Base-by-base conservation (phyloP, 2,888 invertebrate species). In the Brachypterus glaber region DNA sequence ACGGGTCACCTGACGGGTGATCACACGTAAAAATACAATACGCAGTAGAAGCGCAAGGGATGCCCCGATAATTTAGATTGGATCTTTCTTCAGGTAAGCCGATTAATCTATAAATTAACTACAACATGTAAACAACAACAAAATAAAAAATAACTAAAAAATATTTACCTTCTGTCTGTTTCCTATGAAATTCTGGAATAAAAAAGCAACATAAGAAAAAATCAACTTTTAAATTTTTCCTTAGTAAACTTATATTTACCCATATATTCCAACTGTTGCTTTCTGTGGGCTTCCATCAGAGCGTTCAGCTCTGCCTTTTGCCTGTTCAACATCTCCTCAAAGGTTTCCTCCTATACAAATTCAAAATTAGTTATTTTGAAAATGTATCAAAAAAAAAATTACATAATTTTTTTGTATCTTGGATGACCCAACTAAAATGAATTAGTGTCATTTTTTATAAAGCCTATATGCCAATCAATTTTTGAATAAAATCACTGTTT, bases 251-350 rank as follows among this genome's bases (percentile, higher is more conserved):
- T 47, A 47, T 51, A 55, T 47, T 58, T 59, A 49, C 62, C 62
- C 60, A 66, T 64, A 50, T 63, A 66, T 50, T 66, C 67, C 46
- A 64, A 52, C 49, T 66, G 66, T 52, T 74, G 74, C 44, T 69
- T 67, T 40, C 66, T 58, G 45, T 70, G 69, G n/a, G 65, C 64
- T 50, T 66, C 66, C 58, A 66, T 63, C 47, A 74, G 55, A 42
- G 71, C 71, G 49, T 72, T 71, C 43, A 71, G 53, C 55, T 74
- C 74, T 47, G 66, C 63, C 53, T 71, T 71, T 53, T 74, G 74
- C 49, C 71, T 55, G 46, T 66, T 65, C 46, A 68, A 49, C 63
- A 68, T 63, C 47, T 65, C 65, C 50, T 66, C 64, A 44, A 65
- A 66, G 17, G 64, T 62, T 52, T 66, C 66, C 48, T 64, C 63